phyloP scores from a whole-genome alignment of 1,140 invertebrate species.

The Tribolium castaneum region DNA sequence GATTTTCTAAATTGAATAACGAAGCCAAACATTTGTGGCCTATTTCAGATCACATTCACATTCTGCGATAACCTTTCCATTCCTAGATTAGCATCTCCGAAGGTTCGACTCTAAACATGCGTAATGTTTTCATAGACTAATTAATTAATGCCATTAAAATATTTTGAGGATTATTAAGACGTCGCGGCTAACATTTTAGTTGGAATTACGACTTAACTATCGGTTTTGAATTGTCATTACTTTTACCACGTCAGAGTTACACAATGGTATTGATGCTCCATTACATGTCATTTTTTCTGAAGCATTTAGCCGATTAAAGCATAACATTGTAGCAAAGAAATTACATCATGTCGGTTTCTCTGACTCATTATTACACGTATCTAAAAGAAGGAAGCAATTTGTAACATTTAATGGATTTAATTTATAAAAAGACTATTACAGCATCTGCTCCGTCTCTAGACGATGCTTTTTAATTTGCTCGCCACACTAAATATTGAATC shows the following conservation, averaged over 20 bases:
- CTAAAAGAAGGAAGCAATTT: neutral
- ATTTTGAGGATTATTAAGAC: neutral
- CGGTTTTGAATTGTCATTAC: neutral
- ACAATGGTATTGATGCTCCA: neutral
- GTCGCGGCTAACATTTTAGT: neutral
- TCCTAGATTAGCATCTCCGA: neutral
- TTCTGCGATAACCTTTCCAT: neutral
- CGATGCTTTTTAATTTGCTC: too few relatives aligned
- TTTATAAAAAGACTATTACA: neutral
- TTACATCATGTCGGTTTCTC: neutral
- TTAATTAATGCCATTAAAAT: neutral
- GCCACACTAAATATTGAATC: too few relatives aligned
- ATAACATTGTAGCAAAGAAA: neutral
- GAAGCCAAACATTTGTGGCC: neutral
- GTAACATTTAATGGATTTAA: neutral
- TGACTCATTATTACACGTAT: neutral
- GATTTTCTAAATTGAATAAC: neutral
- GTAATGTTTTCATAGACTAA: neutral
- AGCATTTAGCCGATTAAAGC: neutral
- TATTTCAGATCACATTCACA: neutral
- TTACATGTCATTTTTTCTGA: neutral
- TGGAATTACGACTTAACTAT: neutral
- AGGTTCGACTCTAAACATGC: too few relatives aligned
- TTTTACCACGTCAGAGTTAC: neutral
- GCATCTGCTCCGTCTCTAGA: too few relatives aligned